Percentiles rank a stretch among this genome's conserved stretches.
These are phyloP conservation scores for Antennarius striatus DNA, from an alignment of 2,113 vertebrate genomes.

Conservation along the genomic window DNA sequence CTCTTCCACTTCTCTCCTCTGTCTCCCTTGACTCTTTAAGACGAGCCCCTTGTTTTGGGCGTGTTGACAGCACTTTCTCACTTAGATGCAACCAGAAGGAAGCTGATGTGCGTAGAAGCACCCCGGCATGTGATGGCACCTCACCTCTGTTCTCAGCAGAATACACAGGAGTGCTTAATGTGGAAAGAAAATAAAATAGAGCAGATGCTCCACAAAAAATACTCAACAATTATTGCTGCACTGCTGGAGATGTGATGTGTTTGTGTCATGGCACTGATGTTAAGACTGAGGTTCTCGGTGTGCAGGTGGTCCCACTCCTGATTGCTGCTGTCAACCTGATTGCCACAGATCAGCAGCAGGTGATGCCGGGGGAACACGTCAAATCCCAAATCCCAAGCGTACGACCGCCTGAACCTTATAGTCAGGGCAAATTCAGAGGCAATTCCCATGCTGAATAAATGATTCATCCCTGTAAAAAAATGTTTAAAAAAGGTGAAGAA, in stretches of 20 bases:
- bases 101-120: slow-evolving; percentile 46
- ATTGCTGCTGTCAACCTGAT: slow-evolving; percentile 43
- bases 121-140: slow-evolving; percentile 57
- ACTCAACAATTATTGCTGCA: slow-evolving; percentile 34
- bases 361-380: slow-evolving; percentile 17
- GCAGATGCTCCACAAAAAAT: slow-evolving; percentile 1
- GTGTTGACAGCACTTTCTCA: slow-evolving; percentile 74
- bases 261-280: slow-evolving; percentile 25
- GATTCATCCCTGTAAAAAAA: background rate
- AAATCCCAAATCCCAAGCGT: slow-evolving; percentile 9
- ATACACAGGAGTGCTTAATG: slow-evolving; percentile 49
- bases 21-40: slow-evolving; percentile 48
- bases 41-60: slow-evolving; percentile 50
- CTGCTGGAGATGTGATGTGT: slow-evolving; percentile 43
- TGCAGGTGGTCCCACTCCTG: slow-evolving; percentile 47
- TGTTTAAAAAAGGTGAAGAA: too few relatives aligned
- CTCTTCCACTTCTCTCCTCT: slow-evolving; percentile 50
- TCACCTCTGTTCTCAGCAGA: slow-evolving; percentile 51
- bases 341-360: slow-evolving; percentile 37
- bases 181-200: slow-evolving; percentile 23
- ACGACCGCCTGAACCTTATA: background rate
- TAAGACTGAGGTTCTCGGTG: slow-evolving; percentile 25
- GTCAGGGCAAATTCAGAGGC: background rate
- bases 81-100: slow-evolving; percentile 59
- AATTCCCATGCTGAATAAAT: background rate